phyloP scores from a whole-genome alignment of 2,113 vertebrate genomes.

The Gnathonemus longibarbis region DNA sequence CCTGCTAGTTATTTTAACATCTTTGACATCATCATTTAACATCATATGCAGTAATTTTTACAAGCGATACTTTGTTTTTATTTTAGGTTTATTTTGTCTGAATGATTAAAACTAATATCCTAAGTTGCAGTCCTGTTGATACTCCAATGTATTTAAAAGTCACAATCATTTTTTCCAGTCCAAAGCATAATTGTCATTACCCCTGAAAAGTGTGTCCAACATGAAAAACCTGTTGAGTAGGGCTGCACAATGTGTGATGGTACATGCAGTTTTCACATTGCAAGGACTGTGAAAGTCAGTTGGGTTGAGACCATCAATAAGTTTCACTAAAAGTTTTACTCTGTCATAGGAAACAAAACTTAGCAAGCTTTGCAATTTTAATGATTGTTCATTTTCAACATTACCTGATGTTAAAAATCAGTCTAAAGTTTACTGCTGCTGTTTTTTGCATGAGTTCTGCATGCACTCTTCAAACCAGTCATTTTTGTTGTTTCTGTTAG shows the following conservation, averaged over 20 bases:
- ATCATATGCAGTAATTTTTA: not conserved
- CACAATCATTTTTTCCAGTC: not conserved
- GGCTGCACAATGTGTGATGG: no score
- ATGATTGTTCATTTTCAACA: not conserved
- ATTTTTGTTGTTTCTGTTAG: not conserved
- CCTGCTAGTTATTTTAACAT: not conserved
- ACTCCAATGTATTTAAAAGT: not conserved
- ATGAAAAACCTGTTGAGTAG: not conserved
- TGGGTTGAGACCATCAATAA: no score
- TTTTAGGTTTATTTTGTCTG: not conserved
- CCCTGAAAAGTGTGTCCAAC: not conserved
- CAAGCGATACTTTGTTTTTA: not conserved
- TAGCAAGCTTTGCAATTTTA: no score
- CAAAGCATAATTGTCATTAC: not conserved
- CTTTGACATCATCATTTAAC: not conserved
- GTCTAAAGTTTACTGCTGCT: not conserved
- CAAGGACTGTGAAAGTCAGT: no score
- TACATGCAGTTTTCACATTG: no score
- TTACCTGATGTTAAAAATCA: not conserved
- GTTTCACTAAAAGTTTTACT: no score
- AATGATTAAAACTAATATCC: not conserved
- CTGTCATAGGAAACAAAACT: no score
- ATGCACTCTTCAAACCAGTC: not conserved
- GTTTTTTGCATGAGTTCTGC: not conserved
- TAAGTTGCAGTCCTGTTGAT: not conserved